A percentile compares a stretch with the other conserved stretches of the same genome.
phyloP scores from a whole-genome alignment of 30 jellyfish, hydroid and myxozoan species.

The Aurelia sp. region DNA sequence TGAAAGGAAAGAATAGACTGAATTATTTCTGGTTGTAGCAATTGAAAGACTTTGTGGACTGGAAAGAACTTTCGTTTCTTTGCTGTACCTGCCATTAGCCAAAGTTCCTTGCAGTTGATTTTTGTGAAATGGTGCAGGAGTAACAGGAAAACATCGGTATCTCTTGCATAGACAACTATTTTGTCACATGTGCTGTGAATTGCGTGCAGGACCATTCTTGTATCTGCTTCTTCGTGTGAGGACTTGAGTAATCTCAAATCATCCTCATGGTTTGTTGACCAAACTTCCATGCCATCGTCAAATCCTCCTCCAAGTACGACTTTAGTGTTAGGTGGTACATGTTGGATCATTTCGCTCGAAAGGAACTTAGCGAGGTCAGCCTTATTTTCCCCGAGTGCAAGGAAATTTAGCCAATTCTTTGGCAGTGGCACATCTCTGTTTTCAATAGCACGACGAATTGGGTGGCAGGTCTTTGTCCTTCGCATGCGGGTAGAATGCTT shows the following conservation, averaged over 20 bases:
- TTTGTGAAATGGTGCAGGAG: conserved; percentile 7
- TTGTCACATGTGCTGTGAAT: conserved; percentile 8
- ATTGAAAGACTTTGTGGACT: too few species aligned
- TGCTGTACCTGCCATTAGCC: conserved; percentile 42
- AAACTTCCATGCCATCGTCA: conserved; percentile 3
- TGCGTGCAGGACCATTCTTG: conserved; percentile 41
- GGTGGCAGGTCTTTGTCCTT: conserved; percentile 10
- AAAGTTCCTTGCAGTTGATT: conserved; percentile 30
- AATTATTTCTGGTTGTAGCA: too few species aligned
- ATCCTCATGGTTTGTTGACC: conserved; percentile 13
- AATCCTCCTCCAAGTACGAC: conserved; percentile 12
- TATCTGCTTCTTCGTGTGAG: conserved; percentile 33
- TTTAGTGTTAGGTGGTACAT: neutral
- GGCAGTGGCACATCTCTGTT: conserved; percentile 29
- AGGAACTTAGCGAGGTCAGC: neutral
- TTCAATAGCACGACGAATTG: conserved; percentile 7
- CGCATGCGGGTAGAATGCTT: conserved; percentile 6
- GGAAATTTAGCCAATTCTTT: conserved; percentile 8
- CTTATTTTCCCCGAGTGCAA: neutral
- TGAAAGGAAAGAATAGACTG: too few species aligned
- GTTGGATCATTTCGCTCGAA: too few species aligned
- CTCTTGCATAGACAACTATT: conserved; percentile 13
- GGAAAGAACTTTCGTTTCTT: conserved; percentile 11
- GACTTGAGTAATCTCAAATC: conserved; percentile 4
- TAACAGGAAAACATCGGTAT: conserved; percentile 40